These are phyloP conservation scores for Meloidogyne exigua DNA, from an alignment of 1,140 invertebrate species.

Conservation along the genomic window DNA sequence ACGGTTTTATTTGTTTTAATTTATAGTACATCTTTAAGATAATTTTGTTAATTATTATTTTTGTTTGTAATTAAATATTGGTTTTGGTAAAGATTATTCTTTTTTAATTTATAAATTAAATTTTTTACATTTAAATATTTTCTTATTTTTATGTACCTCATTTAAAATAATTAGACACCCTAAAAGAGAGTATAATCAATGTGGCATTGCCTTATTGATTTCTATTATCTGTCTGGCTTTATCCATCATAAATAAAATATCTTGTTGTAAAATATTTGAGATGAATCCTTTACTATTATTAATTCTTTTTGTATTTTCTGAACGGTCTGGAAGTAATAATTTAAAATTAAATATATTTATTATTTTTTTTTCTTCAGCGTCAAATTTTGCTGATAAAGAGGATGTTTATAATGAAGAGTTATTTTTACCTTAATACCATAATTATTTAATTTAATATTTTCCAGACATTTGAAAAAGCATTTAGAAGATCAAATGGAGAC, in stretches of 20 bases:
- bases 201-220: not conserved
- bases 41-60: too few species aligned
- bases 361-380: not conserved
- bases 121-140: too few species aligned
- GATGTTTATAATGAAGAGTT: slow-evolving; percentile 36
- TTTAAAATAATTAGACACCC: too few species aligned
- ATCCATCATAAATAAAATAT: not conserved
- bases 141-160: too few species aligned
- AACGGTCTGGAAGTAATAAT: not conserved
- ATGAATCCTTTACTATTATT: not conserved
- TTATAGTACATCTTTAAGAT: too few species aligned
- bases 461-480: slow-evolving; percentile 41
- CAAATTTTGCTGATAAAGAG: slow-evolving; percentile 27
- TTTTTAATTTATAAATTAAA: too few species aligned
- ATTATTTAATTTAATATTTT: not conserved
- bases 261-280: not conserved
- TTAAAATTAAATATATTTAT: not conserved
- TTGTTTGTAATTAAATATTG: too few species aligned
- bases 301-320: not conserved
- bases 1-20: too few species aligned
- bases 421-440: slow-evolving; percentile 8
- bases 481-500: slow-evolving; percentile 39
- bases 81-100: too few species aligned
- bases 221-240: not conserved
- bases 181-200: too few species aligned